Percentiles rank a stretch among this genome's conserved stretches.
These are phyloP conservation scores for Anarsia innoxiella DNA, from an alignment of 2,888 invertebrate genomes.

Conservation along the genomic window DNA sequence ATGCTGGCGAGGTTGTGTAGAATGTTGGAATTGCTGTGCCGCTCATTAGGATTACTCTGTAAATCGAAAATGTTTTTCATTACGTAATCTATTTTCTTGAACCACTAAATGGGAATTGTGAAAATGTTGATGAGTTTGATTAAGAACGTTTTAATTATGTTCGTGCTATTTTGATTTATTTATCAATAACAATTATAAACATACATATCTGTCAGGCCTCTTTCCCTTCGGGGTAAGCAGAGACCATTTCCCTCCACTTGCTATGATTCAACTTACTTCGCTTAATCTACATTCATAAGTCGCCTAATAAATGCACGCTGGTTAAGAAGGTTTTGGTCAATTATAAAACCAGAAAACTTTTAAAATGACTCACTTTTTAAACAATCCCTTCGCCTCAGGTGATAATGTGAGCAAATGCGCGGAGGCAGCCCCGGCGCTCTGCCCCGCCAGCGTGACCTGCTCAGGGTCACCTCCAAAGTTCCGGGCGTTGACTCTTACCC, in stretches of 20 bases:
- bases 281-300: too few relatives aligned
- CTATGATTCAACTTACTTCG: too few relatives aligned
- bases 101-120: background rate
- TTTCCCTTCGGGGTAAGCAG: too few relatives aligned
- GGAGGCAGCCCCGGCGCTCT: slow-evolving; percentile 54
- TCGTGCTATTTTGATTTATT: too few relatives aligned
- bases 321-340: too few relatives aligned
- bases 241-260: too few relatives aligned
- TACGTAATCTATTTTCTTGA: background rate
- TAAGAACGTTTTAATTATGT: too few relatives aligned
- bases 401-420: slow-evolving; percentile 52
- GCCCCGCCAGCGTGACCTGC: slow-evolving; percentile 56
- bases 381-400: slow-evolving; percentile 44
- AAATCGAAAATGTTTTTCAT: slow-evolving; percentile 15
- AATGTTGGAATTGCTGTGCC: slow-evolving; percentile 42
- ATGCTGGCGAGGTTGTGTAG: slow-evolving; percentile 41
- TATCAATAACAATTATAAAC: too few relatives aligned
- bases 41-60: slow-evolving; percentile 55
- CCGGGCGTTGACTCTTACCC: slow-evolving; percentile 52
- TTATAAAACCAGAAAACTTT: too few relatives aligned
- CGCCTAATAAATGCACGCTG: too few relatives aligned
- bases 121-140: too few relatives aligned
- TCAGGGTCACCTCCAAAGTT: slow-evolving; percentile 57
- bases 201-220: too few relatives aligned
- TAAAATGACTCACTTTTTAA: slow-evolving; percentile 40